Conservation (phyloP, 92 coral and sea anemone species). For the Palythoa grandis region DNA sequence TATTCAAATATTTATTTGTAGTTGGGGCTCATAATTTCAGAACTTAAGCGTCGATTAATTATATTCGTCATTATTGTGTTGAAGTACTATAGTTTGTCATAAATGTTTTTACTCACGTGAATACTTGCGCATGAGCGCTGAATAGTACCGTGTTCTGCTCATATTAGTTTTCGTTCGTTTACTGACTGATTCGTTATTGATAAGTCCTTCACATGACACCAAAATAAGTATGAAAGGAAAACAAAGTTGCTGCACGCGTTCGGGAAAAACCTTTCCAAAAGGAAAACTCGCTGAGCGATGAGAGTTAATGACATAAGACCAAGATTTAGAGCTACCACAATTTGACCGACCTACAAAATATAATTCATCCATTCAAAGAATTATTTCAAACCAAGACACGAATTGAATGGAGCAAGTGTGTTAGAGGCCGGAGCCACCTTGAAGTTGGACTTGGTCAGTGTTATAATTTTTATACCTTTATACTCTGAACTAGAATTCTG, state of each 20-base stretch:
- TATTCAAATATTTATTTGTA: background rate
- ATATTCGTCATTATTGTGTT: slow-evolving; percentile 6
- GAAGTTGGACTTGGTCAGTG: background rate
- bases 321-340: background rate
- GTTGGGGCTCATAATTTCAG: background rate
- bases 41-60: slow-evolving; percentile 6
- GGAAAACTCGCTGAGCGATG: background rate
- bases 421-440: background rate
- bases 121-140: background rate
- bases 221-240: background rate
- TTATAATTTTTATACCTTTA: background rate
- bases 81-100: background rate
- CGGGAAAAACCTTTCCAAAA: background rate
- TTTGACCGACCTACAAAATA: background rate
- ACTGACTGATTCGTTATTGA: background rate
- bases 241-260: background rate
- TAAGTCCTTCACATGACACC: background rate
- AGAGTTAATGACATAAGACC: background rate
- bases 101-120: background rate
- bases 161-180: background rate
- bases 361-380: background rate
- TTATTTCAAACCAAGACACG: background rate
- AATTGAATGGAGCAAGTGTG: background rate
- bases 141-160: background rate
- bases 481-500: background rate